Evolutionary conservation across 2,113 vertebrate genomes (phyloP).

Genomic region (Silurus glanis): DNA sequence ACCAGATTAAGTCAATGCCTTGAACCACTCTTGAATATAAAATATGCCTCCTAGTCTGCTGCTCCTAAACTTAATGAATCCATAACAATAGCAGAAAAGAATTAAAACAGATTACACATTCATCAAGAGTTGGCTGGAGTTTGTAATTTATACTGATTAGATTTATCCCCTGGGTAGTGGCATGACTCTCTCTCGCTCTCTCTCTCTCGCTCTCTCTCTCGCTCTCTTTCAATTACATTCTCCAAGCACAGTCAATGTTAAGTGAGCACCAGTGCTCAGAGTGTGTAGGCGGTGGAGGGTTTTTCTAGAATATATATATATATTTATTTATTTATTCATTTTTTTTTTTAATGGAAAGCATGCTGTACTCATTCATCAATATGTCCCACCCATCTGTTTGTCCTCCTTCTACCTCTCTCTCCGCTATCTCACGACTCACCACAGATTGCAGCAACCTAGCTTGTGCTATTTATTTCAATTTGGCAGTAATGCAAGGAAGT

Average conservation of each 20-base stretch:
- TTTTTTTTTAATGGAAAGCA: not conserved
- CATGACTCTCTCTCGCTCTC: not conserved
- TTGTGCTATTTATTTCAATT: conserved; percentile 30
- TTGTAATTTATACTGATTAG: conserved; percentile 39
- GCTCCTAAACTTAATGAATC: not conserved
- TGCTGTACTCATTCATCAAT: conserved; percentile 32
- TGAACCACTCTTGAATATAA: not conserved
- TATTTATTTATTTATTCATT: not conserved
- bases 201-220: not conserved
- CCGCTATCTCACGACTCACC: conserved; percentile 9
- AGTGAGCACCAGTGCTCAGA: not conserved
- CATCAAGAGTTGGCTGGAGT: conserved; percentile 9
- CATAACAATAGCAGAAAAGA: conserved; percentile 5
- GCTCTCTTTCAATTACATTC: not conserved
- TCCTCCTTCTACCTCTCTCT: conserved; percentile 5
- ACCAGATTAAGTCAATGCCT: not conserved
- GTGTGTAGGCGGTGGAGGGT: not conserved
- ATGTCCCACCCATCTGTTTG: conserved; percentile 30
- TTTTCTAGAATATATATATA: not conserved
- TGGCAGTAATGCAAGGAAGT: conserved; percentile 29
- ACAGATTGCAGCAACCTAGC: conserved; percentile 25
- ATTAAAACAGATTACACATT: conserved; percentile 37
- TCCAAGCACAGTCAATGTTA: conserved; percentile 15
- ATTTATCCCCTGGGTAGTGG: not conserved
- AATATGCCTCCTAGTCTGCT: not conserved